Percentiles rank a stretch among this genome's conserved stretches.
Evolutionary conservation across 2,888 invertebrate species (phyloP).

Genomic region (Diarsia dahlii): DNA sequence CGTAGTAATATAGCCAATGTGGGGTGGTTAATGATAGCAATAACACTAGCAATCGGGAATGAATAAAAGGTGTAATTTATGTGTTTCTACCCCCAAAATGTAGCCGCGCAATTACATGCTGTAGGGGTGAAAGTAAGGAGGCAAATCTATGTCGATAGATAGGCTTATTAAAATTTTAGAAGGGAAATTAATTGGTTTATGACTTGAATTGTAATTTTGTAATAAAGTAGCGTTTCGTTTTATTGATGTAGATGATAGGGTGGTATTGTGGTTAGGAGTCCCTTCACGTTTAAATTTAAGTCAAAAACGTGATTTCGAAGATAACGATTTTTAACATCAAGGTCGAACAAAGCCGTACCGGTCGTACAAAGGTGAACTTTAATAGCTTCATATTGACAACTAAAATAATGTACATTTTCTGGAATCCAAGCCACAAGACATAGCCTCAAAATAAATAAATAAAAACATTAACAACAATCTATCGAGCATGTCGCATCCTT

Average conservation of each 20-base stretch:
- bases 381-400: not conserved
- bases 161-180: slow-evolving; percentile 40
- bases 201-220: slow-evolving; percentile 56
- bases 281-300: not conserved
- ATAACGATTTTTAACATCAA: too few relatives aligned
- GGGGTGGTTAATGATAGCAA: slow-evolving; percentile 84
- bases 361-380: too few relatives aligned
- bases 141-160: slow-evolving; percentile 64
- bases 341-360: too few relatives aligned
- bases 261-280: not conserved
- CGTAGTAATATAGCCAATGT: slow-evolving; percentile 62
- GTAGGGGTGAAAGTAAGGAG: slow-evolving; percentile 69
- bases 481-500: slow-evolving; percentile 70
- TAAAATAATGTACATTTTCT: not conserved
- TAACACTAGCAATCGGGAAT: slow-evolving; percentile 84
- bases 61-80: slow-evolving; percentile 89
- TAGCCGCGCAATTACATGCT: slow-evolving; percentile 84
- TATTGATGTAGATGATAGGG: slow-evolving; percentile 10
- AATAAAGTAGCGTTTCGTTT: slow-evolving; percentile 4
- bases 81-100: slow-evolving; percentile 84
- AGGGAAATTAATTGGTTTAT: slow-evolving; percentile 38
- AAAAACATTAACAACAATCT: slow-evolving; percentile 23
- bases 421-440: not conserved
- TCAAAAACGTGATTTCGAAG: not conserved
- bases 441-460: not conserved